Conservation (phyloP, 2,113 vertebrate species). For the Capreolus pygargus region DNA sequence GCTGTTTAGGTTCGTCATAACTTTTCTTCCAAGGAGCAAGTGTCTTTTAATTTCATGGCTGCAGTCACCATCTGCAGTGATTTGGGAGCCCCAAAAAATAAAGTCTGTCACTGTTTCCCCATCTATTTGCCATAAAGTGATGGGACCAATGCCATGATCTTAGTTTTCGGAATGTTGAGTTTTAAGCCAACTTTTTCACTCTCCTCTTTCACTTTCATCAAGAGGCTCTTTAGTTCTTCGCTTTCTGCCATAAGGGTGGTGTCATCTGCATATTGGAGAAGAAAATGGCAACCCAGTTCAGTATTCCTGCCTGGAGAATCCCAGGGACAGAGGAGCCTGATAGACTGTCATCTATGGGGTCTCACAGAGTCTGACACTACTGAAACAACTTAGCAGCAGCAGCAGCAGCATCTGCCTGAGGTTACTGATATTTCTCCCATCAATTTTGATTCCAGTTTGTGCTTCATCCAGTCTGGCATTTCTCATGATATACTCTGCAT, state of each 20-base stretch:
- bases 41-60: background rate
- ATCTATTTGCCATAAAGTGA: background rate
- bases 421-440: background rate
- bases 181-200: background rate
- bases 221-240: background rate
- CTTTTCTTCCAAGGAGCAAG: background rate
- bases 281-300: no score
- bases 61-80: background rate
- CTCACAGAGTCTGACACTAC: no score
- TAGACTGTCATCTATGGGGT: no score
- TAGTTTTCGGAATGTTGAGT: background rate
- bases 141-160: background rate
- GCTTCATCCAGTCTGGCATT: accelerated
- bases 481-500: background rate
- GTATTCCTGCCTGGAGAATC: no score
- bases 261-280: background rate
- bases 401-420: background rate
- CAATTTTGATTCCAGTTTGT: background rate
- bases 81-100: background rate
- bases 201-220: background rate
- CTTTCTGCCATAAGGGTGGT: background rate
- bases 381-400: background rate
- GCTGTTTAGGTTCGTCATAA: background rate
- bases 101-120: background rate
- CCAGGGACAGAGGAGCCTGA: no score